A percentile compares a stretch with the other conserved stretches of the same genome.
These are phyloP conservation scores for Imbricaverruca yamaguchii DNA, from an alignment of 2,888 invertebrate species.

Conservation along the genomic window DNA sequence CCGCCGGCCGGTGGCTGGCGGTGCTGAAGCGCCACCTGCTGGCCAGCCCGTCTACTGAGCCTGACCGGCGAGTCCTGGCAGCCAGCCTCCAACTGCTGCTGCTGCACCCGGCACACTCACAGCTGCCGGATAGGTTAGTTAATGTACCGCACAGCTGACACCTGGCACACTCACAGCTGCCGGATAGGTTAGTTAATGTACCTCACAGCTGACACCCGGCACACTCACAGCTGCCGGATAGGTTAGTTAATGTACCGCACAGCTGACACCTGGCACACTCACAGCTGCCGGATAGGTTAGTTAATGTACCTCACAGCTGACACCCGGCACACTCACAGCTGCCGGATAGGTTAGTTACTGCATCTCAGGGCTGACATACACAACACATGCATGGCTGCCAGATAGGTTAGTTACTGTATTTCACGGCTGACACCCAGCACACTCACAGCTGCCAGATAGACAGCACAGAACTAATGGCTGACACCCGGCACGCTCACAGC, in stretches of 20 bases:
- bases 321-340: too few species aligned
- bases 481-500: too few species aligned
- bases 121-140: conserved; percentile 81
- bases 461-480: too few species aligned
- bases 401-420: too few species aligned
- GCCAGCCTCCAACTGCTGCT: conserved; percentile 78
- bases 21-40: conserved; percentile 75
- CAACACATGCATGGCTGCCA: too few species aligned
- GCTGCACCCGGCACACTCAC: conserved; percentile 91
- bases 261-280: conserved; percentile 63
- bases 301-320: conserved; percentile 45
- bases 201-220: too few species aligned
- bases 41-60: conserved; percentile 83
- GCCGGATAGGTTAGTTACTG: too few species aligned
- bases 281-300: conserved; percentile 85
- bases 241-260: too few species aligned
- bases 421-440: conserved; percentile 85
- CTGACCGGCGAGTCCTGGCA: conserved; percentile 49
- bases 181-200: too few species aligned
- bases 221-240: too few species aligned
- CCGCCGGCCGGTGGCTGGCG: conserved; percentile 44
- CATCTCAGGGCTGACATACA: too few species aligned
- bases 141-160: conserved; percentile 40
- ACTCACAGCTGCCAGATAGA: conserved; percentile 77
- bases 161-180: too few species aligned